Percentiles rank a stretch among this genome's conserved stretches.
Conservation (phyloP, 2,888 invertebrate genomes). For the Tachystola acroxantha region DNA sequence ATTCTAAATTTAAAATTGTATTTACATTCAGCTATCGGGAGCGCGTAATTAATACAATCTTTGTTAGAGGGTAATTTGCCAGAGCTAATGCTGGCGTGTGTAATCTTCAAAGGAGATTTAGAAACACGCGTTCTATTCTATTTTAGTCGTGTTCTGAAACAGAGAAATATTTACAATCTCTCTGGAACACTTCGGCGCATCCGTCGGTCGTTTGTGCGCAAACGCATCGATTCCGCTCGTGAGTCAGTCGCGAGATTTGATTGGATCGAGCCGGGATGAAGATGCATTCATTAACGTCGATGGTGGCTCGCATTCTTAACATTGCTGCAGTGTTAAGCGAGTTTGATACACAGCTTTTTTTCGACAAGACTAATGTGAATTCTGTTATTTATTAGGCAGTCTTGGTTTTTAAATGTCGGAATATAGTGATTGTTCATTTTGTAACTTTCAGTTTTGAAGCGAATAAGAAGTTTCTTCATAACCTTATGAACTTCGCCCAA, state of each 20-base stretch:
- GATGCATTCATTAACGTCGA: slow-evolving; percentile 57
- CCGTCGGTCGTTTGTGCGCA: slow-evolving; percentile 72
- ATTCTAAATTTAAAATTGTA: slow-evolving; percentile 70
- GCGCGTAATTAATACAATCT: slow-evolving; percentile 78
- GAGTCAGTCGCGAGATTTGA: slow-evolving; percentile 60
- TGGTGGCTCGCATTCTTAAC: slow-evolving; percentile 35
- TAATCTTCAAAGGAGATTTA: slow-evolving; percentile 79
- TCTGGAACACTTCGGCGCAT: slow-evolving; percentile 76
- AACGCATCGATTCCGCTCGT: slow-evolving; percentile 62
- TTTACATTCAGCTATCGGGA: slow-evolving; percentile 74
- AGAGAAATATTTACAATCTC: slow-evolving; percentile 78
- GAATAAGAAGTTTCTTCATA: too few relatives aligned
- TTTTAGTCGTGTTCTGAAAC: slow-evolving; percentile 75
- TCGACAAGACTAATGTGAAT: slow-evolving; percentile 4
- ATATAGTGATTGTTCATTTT: too few relatives aligned
- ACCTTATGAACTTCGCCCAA: too few relatives aligned
- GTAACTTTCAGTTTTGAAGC: too few relatives aligned
- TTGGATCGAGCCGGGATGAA: slow-evolving; percentile 57
- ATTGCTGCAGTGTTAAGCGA: slow-evolving; percentile 21
- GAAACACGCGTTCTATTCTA: slow-evolving; percentile 77
- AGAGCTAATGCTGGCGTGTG: slow-evolving; percentile 76
- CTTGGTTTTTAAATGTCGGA: not conserved
- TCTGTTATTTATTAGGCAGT: not conserved
- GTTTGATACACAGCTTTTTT: slow-evolving; percentile 8
- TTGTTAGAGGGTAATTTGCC: slow-evolving; percentile 78